Evolutionary conservation across 2,888 invertebrate genomes (phyloP).

Genomic region (Amblyjoppa proteus): DNA sequence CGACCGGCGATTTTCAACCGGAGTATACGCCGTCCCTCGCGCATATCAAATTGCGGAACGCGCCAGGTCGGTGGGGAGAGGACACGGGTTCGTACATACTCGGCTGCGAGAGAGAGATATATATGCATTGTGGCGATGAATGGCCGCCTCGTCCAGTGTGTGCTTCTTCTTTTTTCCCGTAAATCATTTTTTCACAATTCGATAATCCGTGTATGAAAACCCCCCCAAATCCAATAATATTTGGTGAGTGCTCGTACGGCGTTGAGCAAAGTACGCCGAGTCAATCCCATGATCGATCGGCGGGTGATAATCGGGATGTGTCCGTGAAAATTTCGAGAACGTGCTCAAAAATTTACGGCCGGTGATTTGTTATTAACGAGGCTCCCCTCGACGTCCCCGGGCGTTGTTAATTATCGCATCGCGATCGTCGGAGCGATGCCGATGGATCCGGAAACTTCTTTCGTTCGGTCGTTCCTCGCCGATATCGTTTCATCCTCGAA

Average conservation of each 20-base stretch:
- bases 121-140: constrained; percentile 78
- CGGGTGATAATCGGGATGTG: constrained; percentile 59
- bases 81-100: background rate
- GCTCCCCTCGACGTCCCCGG: background rate
- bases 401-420: background rate
- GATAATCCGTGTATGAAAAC: constrained; percentile 74
- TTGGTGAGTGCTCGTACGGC: constrained; percentile 76
- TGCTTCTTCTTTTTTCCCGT: constrained; percentile 80
- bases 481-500: constrained; percentile 8
- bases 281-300: constrained; percentile 26
- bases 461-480: background rate
- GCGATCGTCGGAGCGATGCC: background rate
- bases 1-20: background rate
- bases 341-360: constrained; percentile 78
- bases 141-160: constrained; percentile 80
- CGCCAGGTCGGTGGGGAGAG: background rate
- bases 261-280: constrained; percentile 5
- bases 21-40: background rate
- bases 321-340: constrained; percentile 71
- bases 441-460: background rate
- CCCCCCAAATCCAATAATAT: constrained; percentile 69
- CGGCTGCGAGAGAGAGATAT: background rate
- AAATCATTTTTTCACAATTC: constrained; percentile 80
- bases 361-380: constrained; percentile 78
- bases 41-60: background rate